Percentiles rank a stretch among this genome's conserved stretches.
Conservation (phyloP, 1,140 invertebrate genomes). For the Anadara kagoshimensis region DNA sequence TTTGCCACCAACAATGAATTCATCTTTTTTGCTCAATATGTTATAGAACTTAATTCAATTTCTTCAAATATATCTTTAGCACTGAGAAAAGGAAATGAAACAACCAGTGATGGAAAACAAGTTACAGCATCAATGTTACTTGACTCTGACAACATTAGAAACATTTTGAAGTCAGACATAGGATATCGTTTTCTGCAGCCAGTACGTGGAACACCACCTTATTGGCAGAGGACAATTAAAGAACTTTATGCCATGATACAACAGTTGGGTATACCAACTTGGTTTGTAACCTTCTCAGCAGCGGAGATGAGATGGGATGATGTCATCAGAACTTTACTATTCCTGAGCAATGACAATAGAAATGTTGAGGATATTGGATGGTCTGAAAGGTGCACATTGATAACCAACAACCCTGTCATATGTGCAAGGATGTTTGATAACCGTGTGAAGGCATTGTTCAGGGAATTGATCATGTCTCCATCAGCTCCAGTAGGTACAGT, state of each 20-base stretch:
- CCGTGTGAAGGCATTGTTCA: conserved; percentile 22
- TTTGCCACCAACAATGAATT: too few species aligned
- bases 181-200: too few species aligned
- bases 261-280: conserved; percentile 27
- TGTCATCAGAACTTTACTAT: too few species aligned
- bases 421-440: too few species aligned
- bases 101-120: background rate
- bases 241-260: conserved; percentile 24
- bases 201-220: too few species aligned
- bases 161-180: too few species aligned
- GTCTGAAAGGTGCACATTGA: too few species aligned
- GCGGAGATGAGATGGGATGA: conserved; percentile 27
- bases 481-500: conserved; percentile 36
- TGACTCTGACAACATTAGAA: too few species aligned
- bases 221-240: conserved; percentile 23
- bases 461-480: conserved; percentile 16
- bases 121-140: too few species aligned
- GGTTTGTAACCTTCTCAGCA: conserved; percentile 28
- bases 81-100: conserved; percentile 16
- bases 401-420: too few species aligned
- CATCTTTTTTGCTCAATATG: conserved; percentile 29
- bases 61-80: conserved; percentile 18
- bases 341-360: too few species aligned
- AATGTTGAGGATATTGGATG: too few species aligned
- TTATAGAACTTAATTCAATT: conserved; percentile 4